phyloP scores from a whole-genome alignment of 2,888 invertebrate species.

The Leptodirus hochenwartii region DNA sequence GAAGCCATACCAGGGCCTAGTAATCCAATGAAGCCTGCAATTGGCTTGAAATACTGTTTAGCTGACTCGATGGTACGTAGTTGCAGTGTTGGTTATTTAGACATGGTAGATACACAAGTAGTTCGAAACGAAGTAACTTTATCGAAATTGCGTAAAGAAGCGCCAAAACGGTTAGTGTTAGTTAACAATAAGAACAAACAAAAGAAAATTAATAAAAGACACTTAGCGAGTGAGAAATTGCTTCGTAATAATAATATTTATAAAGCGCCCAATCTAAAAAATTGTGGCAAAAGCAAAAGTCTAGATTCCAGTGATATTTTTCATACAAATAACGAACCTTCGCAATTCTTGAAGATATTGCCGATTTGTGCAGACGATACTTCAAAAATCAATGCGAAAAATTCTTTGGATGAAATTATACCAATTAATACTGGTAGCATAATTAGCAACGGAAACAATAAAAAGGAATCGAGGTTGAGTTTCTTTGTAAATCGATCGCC shows the following conservation, averaged over 20 bases:
- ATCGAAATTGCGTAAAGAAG: conserved; percentile 51
- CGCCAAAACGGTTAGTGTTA: conserved; percentile 57
- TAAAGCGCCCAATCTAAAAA: conserved; percentile 36
- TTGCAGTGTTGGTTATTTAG: conserved; percentile 77
- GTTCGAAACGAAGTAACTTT: conserved; percentile 57
- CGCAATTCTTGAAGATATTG: too few species aligned
- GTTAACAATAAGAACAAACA: conserved; percentile 41
- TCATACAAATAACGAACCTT: too few species aligned
- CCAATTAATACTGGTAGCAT: conserved; percentile 11
- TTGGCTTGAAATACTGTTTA: too few species aligned
- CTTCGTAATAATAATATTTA: conserved; percentile 13
- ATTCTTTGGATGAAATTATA: conserved; percentile 3
- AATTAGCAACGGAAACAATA: conserved; percentile 15
- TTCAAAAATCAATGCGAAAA: conserved; percentile 1
- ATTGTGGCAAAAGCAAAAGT: conserved; percentile 66
- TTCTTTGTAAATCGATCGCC: conserved; percentile 26
- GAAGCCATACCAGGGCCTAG: too few species aligned
- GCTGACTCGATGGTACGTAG: conserved; percentile 62
- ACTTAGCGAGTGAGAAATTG: conserved; percentile 16
- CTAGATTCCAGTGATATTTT: conserved; percentile 71
- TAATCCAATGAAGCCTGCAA: too few species aligned
- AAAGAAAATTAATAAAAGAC: conserved; percentile 9
- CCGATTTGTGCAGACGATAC: conserved; percentile 3
- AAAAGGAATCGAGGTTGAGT: conserved; percentile 22
- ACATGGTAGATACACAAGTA: conserved; percentile 58